Percentiles rank a stretch among this genome's conserved stretches.
Evolutionary conservation across 92 coral and sea anemone species (phyloP).

Genomic region (Palythoa grandiflora): DNA sequence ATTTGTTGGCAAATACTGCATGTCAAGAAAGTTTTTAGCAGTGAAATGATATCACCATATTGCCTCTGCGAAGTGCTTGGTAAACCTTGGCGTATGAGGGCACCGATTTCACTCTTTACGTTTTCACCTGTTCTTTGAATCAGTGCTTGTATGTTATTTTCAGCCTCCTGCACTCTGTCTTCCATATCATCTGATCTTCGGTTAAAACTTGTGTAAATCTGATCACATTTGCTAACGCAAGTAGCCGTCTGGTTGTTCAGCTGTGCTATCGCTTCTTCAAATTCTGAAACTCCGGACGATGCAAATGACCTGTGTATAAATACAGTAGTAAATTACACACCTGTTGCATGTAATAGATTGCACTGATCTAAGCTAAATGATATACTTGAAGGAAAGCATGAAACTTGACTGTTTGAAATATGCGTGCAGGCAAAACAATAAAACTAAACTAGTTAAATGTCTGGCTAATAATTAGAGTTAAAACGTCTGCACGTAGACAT

Average conservation of each 20-base stretch:
- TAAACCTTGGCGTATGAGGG: background rate
- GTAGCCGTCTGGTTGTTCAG: background rate
- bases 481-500: background rate
- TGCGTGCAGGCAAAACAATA: background rate
- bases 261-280: background rate
- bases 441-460: too few relatives aligned
- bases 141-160: background rate
- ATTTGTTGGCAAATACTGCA: background rate
- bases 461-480: too few relatives aligned
- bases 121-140: background rate
- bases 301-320: background rate
- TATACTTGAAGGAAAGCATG: background rate
- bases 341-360: background rate
- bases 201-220: background rate
- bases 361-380: background rate
- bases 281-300: background rate
- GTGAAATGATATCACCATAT: background rate
- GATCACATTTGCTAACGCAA: background rate
- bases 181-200: background rate
- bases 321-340: background rate
- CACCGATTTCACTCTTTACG: background rate
- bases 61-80: background rate
- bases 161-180: too few relatives aligned
- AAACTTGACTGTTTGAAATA: background rate
- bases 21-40: background rate